phyloP scores from a whole-genome alignment of 2,888 invertebrate species.

The Leucophenga montana region DNA sequence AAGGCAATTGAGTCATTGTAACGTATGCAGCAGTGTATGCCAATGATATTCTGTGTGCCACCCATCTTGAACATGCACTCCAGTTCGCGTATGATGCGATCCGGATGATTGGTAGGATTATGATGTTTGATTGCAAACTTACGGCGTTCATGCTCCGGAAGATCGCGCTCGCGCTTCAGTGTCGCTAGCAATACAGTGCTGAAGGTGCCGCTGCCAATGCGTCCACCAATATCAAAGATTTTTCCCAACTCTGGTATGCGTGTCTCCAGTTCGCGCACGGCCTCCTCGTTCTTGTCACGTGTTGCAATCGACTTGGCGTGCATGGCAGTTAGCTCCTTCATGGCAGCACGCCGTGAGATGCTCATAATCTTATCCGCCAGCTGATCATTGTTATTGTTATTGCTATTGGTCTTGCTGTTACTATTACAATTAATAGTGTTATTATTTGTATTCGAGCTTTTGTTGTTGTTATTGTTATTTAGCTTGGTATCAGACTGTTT shows the following conservation, averaged over 20 bases:
- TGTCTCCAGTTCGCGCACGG: constrained; percentile 63
- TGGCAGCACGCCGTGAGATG: constrained; percentile 42
- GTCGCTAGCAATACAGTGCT: constrained; percentile 90
- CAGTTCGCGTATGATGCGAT: constrained; percentile 85
- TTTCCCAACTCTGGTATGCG: constrained; percentile 78
- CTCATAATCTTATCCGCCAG: constrained; percentile 42
- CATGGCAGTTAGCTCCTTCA: constrained; percentile 47
- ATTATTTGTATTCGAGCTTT: neutral
- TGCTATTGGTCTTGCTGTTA: neutral
- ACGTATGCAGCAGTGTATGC: constrained; percentile 84
- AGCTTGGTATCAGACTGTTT: neutral
- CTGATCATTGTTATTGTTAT: constrained; percentile 34
- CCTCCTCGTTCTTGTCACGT: constrained; percentile 60
- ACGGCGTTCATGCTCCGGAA: constrained; percentile 74
- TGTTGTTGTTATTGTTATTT: neutral
- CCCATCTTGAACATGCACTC: constrained; percentile 86
- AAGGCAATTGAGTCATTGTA: constrained; percentile 87
- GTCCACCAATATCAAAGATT: constrained; percentile 80
- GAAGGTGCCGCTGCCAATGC: constrained; percentile 89
- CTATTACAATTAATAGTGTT: neutral
- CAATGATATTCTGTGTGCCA: constrained; percentile 86
- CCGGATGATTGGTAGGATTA: constrained; percentile 89
- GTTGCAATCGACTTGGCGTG: constrained; percentile 39
- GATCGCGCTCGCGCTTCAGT: constrained; percentile 71
- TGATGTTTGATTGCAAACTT: constrained; percentile 89